Base-by-base conservation (phyloP, 2,797 vertebrate genomes). In the Stomatorhinus walkeri region DNA sequence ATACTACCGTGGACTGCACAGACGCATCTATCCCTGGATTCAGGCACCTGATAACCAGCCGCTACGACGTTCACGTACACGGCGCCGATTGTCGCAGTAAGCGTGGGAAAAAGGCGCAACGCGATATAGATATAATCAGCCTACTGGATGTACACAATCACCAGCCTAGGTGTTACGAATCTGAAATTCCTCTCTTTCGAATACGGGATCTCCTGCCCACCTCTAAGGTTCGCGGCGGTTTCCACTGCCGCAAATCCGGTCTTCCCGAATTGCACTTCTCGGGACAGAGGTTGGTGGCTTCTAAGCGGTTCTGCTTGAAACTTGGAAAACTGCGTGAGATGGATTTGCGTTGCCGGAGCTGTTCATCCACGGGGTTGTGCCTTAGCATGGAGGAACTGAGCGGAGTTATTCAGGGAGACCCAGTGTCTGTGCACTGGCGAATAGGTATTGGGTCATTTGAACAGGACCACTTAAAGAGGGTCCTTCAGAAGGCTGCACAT, bases 101-200 rank as follows among this genome's bases (percentile, higher is more conserved):
- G 90, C 94, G 89, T 16, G 91, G 87, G 76, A 94, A 92, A n/a
- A 93, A 92, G 90, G 84, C 93, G 0, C 89, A 88, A 88, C 95
- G 94, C 93, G 96, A 96, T 88, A 90, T 96, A 94, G 96, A 96
- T 89, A 91, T 96, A 0, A 92, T 96, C 10, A 96, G 93, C 92
- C 90, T 96, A 92, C 90, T 91, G 0, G 89, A 88, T 76, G 22
- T 88, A 4, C 89, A 91, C 48, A 90, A 72, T 43, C 91, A 59
- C 46, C 72, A 89, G 22, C 28, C 90, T 19, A 88, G 90, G 88
- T 96, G 95, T 92, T 91, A 89, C 79, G 89, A 91, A 83, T 92
- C 92, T 0, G 90, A 90, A 56, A 90, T 91, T 16, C 91, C 91
- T 36, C 72, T 96, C 40, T 94, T 96, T 81, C 86, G 90, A 49